Conservation (phyloP, 2,888 invertebrate genomes). For the Drepana falcataria region DNA sequence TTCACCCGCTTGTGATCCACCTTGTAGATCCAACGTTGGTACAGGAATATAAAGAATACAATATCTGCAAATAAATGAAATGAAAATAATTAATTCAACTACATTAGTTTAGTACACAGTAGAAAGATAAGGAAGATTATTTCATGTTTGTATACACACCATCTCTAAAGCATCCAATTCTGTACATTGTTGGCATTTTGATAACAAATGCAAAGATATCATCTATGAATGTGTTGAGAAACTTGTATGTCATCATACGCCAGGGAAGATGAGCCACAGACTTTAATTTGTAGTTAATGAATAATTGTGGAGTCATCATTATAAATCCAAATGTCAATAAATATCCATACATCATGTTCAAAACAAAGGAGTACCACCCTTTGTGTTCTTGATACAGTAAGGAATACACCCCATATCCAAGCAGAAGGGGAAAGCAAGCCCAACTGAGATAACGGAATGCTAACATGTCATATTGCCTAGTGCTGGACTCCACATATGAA, state of each 20-base stretch:
- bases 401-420: constrained; percentile 97
- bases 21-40: constrained; percentile 99
- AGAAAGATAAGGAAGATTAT: constrained; percentile 2
- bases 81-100: constrained; percentile 4
- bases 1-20: constrained; percentile 96
- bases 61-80: constrained; percentile 84
- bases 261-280: constrained; percentile 99
- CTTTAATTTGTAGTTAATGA: constrained; percentile 99
- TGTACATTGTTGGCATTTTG: constrained; percentile 99
- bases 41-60: constrained; percentile 98
- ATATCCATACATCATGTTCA: constrained; percentile 98
- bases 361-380: constrained; percentile 99
- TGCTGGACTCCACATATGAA: constrained; percentile 96
- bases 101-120: too few species aligned
- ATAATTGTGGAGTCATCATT: constrained; percentile 99
- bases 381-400: constrained; percentile 97
- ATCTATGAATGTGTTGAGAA: constrained; percentile 99
- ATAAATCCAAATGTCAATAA: constrained; percentile 99
- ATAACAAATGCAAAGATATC: constrained; percentile 99
- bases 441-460: constrained; percentile 98
- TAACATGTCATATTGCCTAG: constrained; percentile 94
- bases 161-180: constrained; percentile 98
- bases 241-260: constrained; percentile 99
- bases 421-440: constrained; percentile 95
- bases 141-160: constrained; percentile 67